phyloP scores from a whole-genome alignment of 2,113 vertebrate species.

The Dendropsophus ebraccatus region DNA sequence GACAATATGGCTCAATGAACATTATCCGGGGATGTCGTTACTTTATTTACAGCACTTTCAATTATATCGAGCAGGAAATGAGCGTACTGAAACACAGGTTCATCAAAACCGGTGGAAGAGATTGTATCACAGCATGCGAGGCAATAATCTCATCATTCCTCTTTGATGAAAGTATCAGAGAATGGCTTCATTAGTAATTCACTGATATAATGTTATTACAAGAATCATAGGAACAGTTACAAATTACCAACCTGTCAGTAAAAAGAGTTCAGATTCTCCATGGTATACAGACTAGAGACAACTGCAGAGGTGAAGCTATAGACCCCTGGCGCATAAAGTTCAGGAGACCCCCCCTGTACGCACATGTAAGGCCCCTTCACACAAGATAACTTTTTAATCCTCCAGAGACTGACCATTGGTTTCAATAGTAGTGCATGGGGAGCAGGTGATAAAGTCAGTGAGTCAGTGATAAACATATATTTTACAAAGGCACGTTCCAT shows the following conservation, averaged over 20 bases:
- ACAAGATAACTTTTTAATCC: too few species aligned
- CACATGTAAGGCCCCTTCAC: too few species aligned
- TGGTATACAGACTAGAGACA: not conserved
- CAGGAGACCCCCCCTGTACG: too few species aligned
- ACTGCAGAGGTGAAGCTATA: too few species aligned
- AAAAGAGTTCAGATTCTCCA: not conserved
- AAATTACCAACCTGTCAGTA: not conserved
- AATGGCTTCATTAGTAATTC: conserved; percentile 20
- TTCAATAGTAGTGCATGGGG: too few species aligned
- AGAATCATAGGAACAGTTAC: not conserved
- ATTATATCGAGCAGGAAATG: not conserved
- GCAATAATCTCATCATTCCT: conserved; percentile 11
- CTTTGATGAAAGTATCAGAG: conserved; percentile 26
- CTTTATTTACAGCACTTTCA: not conserved
- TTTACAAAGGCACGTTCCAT: too few species aligned
- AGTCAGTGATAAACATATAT: too few species aligned
- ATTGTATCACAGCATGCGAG: not conserved
- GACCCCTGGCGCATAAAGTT: too few species aligned
- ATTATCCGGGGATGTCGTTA: not conserved
- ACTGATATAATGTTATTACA: conserved; percentile 18
- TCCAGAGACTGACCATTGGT: too few species aligned
- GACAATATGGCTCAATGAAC: not conserved
- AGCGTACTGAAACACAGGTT: conserved; percentile 17
- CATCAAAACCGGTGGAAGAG: conserved; percentile 5
- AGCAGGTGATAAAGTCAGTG: too few species aligned